Evolutionary conservation across 1,140 invertebrate genomes (phyloP), one percentile per base, ranked within the genome.

Genomic region (Drosophila baimaii): DNA sequence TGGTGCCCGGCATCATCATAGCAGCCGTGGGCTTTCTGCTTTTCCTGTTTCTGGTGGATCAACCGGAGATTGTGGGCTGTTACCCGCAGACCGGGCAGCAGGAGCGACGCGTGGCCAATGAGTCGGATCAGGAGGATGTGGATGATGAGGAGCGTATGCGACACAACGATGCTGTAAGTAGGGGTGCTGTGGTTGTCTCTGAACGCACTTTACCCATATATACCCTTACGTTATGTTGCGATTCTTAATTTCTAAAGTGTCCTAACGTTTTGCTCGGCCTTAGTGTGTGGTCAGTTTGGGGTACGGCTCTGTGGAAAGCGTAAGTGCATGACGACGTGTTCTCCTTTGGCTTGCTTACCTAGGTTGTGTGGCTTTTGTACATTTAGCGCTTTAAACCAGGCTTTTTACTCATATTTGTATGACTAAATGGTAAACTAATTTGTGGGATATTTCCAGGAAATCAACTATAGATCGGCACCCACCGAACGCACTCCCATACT

Each of bases 1-100:
- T 98, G 39, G 95, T 98, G 51, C 98, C 98, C 7, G 97, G 97
- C n/a, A 92, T 95, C 12, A 96, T 98, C 49, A 98, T 99, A 90
- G 96, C 94, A 3, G 59, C 92, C 0, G 90, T 95, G 15, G 98
- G 97, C 13, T 94, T 98, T 66, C 47, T 98, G 0, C 94, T 98
- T 19, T 98, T 98, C 91, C 92, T 99, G 27, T 98, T 99, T 90
- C 92, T 99, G 15, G 95, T 96, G 1, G 95, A 96, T 47, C 95
- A 95, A 84, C 98, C 98, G 0, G 92, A 93, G 58, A 94, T 96
- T 90, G 95, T 98, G 39, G 95, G 95, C 5, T 95, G 94, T 78
- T 79, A 92, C 43, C 79, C 93, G 47, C 93, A 94, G 29, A 46
- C 39, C 12, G 33, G 25, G 2, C 13, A 54, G 8, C 75, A 64